Evolutionary conservation across 2,113 vertebrate species (phyloP), one percentile per base, ranked within the genome.

Genomic region (Cryptomyrus ogoouensis): DNA sequence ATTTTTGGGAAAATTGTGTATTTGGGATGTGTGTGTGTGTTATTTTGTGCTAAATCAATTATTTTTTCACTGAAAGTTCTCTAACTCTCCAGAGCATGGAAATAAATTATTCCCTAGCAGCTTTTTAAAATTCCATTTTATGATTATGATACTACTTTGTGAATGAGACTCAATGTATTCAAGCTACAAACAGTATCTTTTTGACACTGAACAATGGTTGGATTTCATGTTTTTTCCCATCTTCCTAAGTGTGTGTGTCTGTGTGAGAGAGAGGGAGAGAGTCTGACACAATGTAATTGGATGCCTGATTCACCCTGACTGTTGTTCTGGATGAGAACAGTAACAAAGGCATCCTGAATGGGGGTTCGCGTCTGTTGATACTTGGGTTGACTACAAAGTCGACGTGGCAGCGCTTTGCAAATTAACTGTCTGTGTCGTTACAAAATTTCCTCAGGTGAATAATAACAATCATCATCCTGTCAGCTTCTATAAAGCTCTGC

Each of bases 391-490:
- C 83, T 86, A 80, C 35, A 80, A 86, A 50, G 83, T 49, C 44
- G 44, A 50, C 83, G 24, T 49, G 83, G 50, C n/a, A 5, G 49
- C 27, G 15, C 50, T 87, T 87, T 56, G 85, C 27, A n/a, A 53
- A 53, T 87, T 87, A 87, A 87, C 47, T 53, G 85, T 50, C 50
- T 87, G 50, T 35, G 50, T 87, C 85, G 50, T 56, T 87, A 52
- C 49, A 21, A 19, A 31, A 53, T 87, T 52, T 53, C 49, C 85
- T 53, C 85, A 87, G 49, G 85, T 53, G 50, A 87, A 87, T 87
- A 87, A 87, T 87, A 87, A 52, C n/a, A 39, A 53, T 87, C 49
- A 52, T 52, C 49, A 53, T n/a, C 12, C 24, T 87, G 85, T 87
- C 85, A 87, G n/a, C 50, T 87, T 47, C 31, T 53, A 87, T 87